These are phyloP conservation scores for Crotalus horridus DNA, from an alignment of 2,113 vertebrate genomes.

Conservation along the genomic window DNA sequence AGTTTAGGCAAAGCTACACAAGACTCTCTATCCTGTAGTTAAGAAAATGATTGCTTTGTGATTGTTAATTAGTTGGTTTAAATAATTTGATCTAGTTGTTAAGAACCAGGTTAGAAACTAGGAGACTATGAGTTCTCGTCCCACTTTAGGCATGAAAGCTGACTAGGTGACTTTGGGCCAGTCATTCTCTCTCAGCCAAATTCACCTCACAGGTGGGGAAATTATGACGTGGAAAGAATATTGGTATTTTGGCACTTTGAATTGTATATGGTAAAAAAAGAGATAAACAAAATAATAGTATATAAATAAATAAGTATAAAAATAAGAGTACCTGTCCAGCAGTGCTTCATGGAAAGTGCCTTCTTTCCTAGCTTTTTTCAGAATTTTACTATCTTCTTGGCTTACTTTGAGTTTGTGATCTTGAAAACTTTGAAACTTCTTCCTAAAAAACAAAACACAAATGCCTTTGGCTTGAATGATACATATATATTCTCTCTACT, in stretches of 20 bases:
- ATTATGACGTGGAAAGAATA: neutral
- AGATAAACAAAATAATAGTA: neutral
- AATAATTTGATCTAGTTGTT: neutral
- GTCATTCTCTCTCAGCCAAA: neutral
- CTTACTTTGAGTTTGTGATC: conserved; percentile 91
- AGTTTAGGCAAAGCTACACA: neutral
- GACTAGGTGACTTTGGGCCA: neutral
- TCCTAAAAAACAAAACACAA: conserved; percentile 69
- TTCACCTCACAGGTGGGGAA: neutral
- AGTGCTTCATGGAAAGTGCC: conserved; percentile 92
- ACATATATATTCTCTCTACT: neutral
- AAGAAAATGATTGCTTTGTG: neutral
- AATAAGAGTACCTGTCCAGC: conserved; percentile 83
- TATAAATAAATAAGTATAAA: conserved; percentile 1
- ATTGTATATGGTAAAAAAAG: neutral
- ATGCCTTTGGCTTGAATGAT: neutral
- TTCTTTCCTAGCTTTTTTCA: conserved; percentile 88
- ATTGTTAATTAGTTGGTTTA: neutral
- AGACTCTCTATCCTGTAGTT: neutral
- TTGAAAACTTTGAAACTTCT: conserved; percentile 98
- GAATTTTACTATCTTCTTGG: conserved; percentile 76
- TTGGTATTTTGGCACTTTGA: neutral
- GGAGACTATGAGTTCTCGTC: neutral
- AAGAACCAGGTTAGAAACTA: neutral
- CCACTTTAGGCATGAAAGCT: neutral